Base-by-base conservation (phyloP, 2,797 vertebrate genomes). In the Sebastes jordani region DNA sequence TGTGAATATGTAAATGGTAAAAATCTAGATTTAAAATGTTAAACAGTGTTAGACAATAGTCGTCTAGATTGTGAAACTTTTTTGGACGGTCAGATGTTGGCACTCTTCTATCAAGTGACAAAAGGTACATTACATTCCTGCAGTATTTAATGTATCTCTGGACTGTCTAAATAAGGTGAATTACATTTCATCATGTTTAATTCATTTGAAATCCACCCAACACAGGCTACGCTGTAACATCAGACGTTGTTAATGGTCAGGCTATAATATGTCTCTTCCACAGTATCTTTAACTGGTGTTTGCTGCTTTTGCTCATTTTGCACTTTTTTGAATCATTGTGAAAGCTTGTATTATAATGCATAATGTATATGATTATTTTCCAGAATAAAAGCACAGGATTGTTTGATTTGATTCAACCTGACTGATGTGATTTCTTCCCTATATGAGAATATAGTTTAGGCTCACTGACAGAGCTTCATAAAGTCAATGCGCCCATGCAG, bases 321-420 rank as follows among this genome's bases (percentile, higher is more conserved):
- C 77, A 89, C 87, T 87, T 87, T 85, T 87, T 87, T 85, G n/a
- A 82, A 74, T 61, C 68, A 86, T 82, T 71, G 68, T 87, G 29
- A 83, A 85, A 65, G 86, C 82, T 80, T 91, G 91, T 92, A 91
- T 86, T 67, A 82, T 88, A 84, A 70, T 76, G 79, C 88, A 80
- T 70, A 80, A 76, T 87, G 71, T 83, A 90, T 55, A 93, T 85
- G 76, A 82, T 86, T 91, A 90, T 94, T 94, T 92, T 91, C 69
- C 36, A 58, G 90, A 93, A 92, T 91, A 93, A 76, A 94, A 93
- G 89, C 91, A 93, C 89, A 93, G 75, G 49, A 60, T 76, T 68
- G 62, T 82, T 88, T 78, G 20, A 77, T 89, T 89, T 83, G 69
- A 87, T 69, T 81, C 23, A 59, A 14, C 29, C 18, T 62, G 82